These are phyloP conservation scores for Takifugu bimaculatus DNA, from an alignment of 2,113 vertebrate species.

Conservation along the genomic window DNA sequence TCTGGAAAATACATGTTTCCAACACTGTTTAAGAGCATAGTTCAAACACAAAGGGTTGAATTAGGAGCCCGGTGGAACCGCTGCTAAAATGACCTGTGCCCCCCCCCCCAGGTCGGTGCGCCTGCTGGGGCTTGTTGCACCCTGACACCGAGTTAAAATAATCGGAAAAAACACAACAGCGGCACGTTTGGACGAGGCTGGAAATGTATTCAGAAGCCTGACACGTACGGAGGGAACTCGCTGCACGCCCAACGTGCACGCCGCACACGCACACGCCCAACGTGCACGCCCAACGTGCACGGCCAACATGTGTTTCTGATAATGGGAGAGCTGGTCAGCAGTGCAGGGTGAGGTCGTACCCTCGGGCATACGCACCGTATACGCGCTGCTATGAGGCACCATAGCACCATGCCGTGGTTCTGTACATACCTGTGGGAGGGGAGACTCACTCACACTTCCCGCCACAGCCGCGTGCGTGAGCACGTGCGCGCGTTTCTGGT, in stretches of 20 bases:
- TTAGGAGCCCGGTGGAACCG: no score
- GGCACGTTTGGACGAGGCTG: constrained; percentile 33
- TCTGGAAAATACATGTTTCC: no score
- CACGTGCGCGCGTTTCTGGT: constrained; percentile 10
- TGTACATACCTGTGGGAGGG: constrained; percentile 8
- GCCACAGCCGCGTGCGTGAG: constrained; percentile 9
- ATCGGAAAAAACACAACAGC: constrained; percentile 5
- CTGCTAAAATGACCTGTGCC: neutral
- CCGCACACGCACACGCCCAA: constrained; percentile 10
- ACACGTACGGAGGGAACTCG: constrained; percentile 37
- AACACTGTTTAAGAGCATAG: no score
- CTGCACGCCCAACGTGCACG: constrained; percentile 35
- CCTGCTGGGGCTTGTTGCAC: neutral
- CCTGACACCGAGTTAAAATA: constrained; percentile 31
- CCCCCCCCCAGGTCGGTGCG: neutral
- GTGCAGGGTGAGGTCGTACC: constrained; percentile 60
- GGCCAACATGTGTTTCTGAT: constrained; percentile 69
- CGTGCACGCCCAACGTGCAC: constrained; percentile 1
- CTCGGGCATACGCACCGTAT: constrained; percentile 12
- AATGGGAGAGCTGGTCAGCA: constrained; percentile 58
- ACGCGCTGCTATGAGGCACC: constrained; percentile 12
- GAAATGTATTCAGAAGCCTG: constrained; percentile 72
- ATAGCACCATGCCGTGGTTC: constrained; percentile 1
- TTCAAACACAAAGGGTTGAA: no score
- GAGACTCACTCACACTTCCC: constrained; percentile 4